Evolutionary conservation across 2,888 invertebrate genomes (phyloP).

Genomic region (Resseliella maxima): DNA sequence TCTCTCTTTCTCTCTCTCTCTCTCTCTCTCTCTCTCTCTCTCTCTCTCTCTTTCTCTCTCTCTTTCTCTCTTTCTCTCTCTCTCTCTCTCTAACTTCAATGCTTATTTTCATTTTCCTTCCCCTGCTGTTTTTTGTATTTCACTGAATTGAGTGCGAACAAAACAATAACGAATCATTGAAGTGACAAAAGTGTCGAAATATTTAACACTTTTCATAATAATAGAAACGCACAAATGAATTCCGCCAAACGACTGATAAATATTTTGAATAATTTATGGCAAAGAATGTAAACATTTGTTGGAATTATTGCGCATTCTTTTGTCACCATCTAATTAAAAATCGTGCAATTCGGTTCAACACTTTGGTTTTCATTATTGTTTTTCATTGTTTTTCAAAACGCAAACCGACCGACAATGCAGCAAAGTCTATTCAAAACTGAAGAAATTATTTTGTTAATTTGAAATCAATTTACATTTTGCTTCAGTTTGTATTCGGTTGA

Average conservation of each 20-base stretch:
- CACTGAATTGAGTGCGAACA: conserved; percentile 34
- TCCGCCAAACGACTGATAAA: conserved; percentile 14
- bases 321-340: conserved; percentile 31
- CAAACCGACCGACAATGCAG: background rate
- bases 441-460: conserved; percentile 14
- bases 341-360: background rate
- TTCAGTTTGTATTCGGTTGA: background rate
- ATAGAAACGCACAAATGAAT: background rate
- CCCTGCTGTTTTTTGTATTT: no score
- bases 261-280: conserved; percentile 53
- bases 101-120: background rate
- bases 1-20: background rate
- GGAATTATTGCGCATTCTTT: background rate
- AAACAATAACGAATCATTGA: conserved; percentile 12
- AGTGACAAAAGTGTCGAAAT: conserved; percentile 16
- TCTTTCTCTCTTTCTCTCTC: no score
- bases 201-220: conserved; percentile 39
- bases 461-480: conserved; percentile 47
- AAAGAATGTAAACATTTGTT: background rate
- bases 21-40: background rate
- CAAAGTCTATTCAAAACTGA: background rate
- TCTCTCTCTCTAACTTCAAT: background rate
- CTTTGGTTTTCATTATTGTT: background rate
- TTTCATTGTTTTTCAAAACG: background rate
- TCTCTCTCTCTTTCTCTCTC: no score